These are phyloP conservation scores for Leucopternis melanops DNA, from an alignment of 2,113 vertebrate species.

Conservation along the genomic window DNA sequence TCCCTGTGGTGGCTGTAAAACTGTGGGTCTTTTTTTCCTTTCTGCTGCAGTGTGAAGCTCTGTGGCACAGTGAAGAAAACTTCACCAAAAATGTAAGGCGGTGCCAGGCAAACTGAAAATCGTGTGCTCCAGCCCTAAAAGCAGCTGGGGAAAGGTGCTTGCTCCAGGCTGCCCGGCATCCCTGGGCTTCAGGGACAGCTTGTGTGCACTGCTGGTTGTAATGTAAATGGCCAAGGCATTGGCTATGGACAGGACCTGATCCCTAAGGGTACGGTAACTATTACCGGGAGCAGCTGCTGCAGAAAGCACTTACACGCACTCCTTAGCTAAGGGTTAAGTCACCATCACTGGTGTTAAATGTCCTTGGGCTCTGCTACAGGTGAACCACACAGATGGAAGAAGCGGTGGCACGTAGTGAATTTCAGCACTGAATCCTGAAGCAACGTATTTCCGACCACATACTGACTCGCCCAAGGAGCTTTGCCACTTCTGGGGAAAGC, in stretches of 20 bases:
- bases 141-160: not conserved
- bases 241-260: not conserved
- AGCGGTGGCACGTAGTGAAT: rapidly evolving
- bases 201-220: not conserved
- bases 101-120: not conserved
- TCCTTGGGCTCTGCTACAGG: not conserved
- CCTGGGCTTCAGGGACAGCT: not conserved
- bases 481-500: not conserved
- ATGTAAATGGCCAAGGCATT: not conserved
- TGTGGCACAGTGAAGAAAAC: not conserved
- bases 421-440: not conserved
- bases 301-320: not conserved
- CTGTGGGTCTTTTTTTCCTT: not conserved
- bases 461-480: not conserved
- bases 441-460: not conserved
- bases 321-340: not conserved
- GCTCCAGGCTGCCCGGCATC: not conserved
- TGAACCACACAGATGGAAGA: not conserved
- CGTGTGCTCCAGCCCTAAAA: not conserved
- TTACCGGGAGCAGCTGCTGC: not conserved
- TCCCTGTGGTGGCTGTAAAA: not conserved
- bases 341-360: not conserved
- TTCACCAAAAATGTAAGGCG: not conserved
- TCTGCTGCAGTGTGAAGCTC: not conserved
- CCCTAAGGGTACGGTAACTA: not conserved